Evolutionary conservation across 1,140 invertebrate genomes (phyloP).

Genomic region (Pogonomyrmex californicus): DNA sequence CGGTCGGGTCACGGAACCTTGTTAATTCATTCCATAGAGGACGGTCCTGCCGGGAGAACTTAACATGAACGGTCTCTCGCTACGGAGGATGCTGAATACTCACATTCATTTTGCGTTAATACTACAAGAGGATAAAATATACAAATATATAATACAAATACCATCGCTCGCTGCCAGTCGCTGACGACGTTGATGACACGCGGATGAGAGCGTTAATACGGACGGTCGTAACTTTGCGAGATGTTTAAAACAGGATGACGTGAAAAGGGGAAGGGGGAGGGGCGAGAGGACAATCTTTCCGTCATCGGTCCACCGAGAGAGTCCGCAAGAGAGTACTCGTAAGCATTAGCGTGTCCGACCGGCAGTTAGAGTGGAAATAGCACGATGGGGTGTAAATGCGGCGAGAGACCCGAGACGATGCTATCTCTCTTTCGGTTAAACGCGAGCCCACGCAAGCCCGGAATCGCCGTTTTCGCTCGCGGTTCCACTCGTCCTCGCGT

Average conservation of each 20-base stretch:
- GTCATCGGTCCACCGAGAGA: conserved; percentile 14
- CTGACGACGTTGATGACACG: conserved; percentile 5
- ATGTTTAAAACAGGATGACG: neutral
- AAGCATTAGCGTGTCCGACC: neutral
- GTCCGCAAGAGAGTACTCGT: conserved; percentile 6
- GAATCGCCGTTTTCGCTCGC: neutral
- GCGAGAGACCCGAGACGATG: neutral
- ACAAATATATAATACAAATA: neutral
- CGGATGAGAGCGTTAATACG: neutral
- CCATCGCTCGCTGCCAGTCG: neutral
- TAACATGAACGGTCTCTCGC: neutral
- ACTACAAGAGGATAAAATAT: neutral
- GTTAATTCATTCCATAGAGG: conserved; percentile 42
- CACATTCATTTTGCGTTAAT: neutral
- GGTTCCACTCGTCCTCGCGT: conserved; percentile 19
- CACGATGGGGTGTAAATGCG: neutral
- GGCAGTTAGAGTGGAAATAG: conserved; percentile 51
- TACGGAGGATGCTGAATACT: neutral
- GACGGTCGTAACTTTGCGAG: neutral
- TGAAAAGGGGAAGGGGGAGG: neutral
- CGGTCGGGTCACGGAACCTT: conserved; percentile 7
- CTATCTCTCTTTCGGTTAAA: conserved; percentile 17
- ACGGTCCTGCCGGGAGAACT: conserved; percentile 1
- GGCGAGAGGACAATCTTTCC: conserved; percentile 13
- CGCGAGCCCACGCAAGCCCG: neutral